These are phyloP conservation scores for Ganaspis brasiliensis DNA, from an alignment of 2,888 invertebrate genomes.

Conservation along the genomic window DNA sequence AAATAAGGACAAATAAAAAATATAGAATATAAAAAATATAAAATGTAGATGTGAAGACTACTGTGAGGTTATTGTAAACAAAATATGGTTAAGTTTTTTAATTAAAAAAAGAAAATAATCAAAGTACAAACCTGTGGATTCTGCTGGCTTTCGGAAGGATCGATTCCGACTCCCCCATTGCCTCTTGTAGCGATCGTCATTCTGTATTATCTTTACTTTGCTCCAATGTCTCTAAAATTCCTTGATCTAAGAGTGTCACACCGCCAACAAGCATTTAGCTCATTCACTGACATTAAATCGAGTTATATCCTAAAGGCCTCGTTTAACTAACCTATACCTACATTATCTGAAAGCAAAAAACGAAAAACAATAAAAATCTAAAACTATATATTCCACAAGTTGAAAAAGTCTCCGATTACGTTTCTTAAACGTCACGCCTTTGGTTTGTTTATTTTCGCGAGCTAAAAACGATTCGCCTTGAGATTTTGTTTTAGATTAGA, in stretches of 20 bases:
- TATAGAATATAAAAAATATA: too few species aligned
- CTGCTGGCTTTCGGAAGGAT: conserved; percentile 82
- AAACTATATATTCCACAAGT: background rate
- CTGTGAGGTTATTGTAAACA: too few species aligned
- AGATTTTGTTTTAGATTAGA: conserved; percentile 7
- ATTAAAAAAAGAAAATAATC: too few species aligned
- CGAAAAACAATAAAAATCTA: conserved; percentile 27
- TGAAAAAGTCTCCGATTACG: background rate
- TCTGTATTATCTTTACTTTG: conserved; percentile 75
- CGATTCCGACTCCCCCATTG: conserved; percentile 84
- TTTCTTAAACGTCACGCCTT: background rate
- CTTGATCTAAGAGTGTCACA: conserved; percentile 73
- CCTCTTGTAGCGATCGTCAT: conserved; percentile 86
- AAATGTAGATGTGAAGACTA: too few species aligned
- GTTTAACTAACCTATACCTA: conserved; percentile 78
- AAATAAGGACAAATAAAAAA: too few species aligned
- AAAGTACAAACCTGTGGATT: conserved; percentile 74
- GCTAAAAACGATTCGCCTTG: conserved; percentile 18
- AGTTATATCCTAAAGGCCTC: conserved; percentile 78
- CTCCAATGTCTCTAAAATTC: conserved; percentile 69
- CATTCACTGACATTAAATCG: conserved; percentile 79
- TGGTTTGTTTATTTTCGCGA: conserved; percentile 10
- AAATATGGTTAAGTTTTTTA: too few species aligned
- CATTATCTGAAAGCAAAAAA: conserved; percentile 78
- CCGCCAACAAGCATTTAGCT: conserved; percentile 77